Base-by-base conservation (phyloP, 2,888 invertebrate genomes). In the Epicampocera succincta region DNA sequence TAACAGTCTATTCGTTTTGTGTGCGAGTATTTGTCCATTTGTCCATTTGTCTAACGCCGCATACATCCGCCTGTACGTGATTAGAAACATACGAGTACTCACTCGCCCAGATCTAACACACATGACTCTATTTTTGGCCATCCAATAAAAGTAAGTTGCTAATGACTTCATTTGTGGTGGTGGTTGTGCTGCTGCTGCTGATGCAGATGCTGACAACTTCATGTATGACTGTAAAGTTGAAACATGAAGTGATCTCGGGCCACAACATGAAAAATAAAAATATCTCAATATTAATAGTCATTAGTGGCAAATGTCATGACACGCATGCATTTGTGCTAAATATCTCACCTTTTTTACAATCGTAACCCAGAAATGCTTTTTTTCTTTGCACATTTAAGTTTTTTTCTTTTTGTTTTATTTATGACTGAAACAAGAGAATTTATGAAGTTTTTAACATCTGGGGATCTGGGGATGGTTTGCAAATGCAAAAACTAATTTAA, bases 301-400 rank as follows among this genome's bases (percentile, higher is more conserved):
- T 78, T 82, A 74, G 78, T 66, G 82, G 65, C 82, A 82, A 82
- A 82, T 82, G 82, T 82, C 82, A 82, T 82, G 82, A 82, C 82
- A 82, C 82, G 82, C 82, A 78, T 82, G 82, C 74, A 75, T 71
- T 82, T 82, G 82, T 78, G 82, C 82, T 78, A 82, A 82, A 82
- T 82, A 74, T 82, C 78, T 82, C 78, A 82, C 78, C 74, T 78
- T 75, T 78, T 65, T 80, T 60, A 66, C 63, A 66, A 63, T 74
- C 74, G 65, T 78, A 78, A 78, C 82, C 82, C 69, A 78, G 60
- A 82, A 78, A 74, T 68, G 60, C 21, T 66, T 46, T 71, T 75
- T 80, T 71, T 61, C 61, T 80, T 75, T 80, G 69, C 40, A 65
- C 38, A 33, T 60, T 50, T 54, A 15, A 52, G 44, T 88, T 88